Base-by-base conservation (phyloP, 1,140 invertebrate genomes). In the Drosophila sturtevanti region DNA sequence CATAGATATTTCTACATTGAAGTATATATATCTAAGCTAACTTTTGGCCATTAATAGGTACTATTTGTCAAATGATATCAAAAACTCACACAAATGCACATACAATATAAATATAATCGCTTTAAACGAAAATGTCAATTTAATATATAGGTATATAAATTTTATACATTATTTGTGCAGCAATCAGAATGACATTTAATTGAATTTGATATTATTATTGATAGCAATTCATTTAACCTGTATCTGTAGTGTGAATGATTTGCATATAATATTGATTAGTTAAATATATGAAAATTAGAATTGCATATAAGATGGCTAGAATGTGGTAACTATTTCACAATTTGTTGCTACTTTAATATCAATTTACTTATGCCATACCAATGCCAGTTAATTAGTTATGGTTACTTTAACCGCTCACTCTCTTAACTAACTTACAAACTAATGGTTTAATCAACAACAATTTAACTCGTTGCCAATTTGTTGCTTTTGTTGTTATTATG, bases 261-360 rank as follows among this genome's bases (percentile, higher is more conserved):
- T 72, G 71, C 68, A 72, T 72, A 72, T 60, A 10, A 11, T 34
- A 67, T 41, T 75, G 72, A 52, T 59, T 68, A 7, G 34, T 72
- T 75, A 68, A 58, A 48, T 48, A 11, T 60, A 24, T 21, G 27
- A 38, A 34, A 68, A 51, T 52, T 76, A 41, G 56, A 63, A 76
- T 51, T 44, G 21, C 37, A 18, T 52, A 34, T 34, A 34, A 21
- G 37, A 38, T 52, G 21, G 51, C 64, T 34, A 44, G 34, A 55
- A 67, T 72, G 59, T 60, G n/a, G 35, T 70, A 55, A 54, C 7
- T 1, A 14, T 38, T 38, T 14, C 37, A 16, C 5, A 41, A 16
- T 41, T 3, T 41, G 5, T 44, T 14, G 41, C 16, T 21, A 11
- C 41, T 44, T 44, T 48, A 44, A 44, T n/a, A 11, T 12, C 12